Evolutionary conservation across 2,888 invertebrate genomes (phyloP).

Genomic region (Isoperla grammatica): DNA sequence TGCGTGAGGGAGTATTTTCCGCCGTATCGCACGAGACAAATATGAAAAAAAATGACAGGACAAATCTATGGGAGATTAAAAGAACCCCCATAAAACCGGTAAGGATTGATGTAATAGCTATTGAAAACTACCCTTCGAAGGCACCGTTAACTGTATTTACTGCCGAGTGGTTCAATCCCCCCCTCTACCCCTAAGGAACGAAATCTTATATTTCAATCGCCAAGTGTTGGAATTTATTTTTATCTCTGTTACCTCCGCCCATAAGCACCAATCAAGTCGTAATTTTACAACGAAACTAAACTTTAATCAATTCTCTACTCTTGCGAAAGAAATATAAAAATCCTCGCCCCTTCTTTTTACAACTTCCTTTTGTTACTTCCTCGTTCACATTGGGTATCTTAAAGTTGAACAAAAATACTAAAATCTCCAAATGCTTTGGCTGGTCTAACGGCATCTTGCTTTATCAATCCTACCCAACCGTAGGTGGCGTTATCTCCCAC

Average conservation of each 20-base stretch:
- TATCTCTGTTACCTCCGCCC: conserved; percentile 30
- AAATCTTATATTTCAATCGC: conserved; percentile 16
- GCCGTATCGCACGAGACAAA: too few relatives aligned
- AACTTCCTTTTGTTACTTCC: conserved; percentile 20
- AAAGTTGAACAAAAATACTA: too few relatives aligned
- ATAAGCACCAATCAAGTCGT: conserved; percentile 30
- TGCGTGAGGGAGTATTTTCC: too few relatives aligned
- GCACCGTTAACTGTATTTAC: conserved; percentile 13
- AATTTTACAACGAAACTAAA: conserved; percentile 23
- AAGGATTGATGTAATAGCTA: conserved; percentile 9
- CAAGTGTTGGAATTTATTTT: conserved; percentile 28
- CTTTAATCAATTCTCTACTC: conserved; percentile 27
- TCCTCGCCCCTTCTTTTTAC: conserved; percentile 20
- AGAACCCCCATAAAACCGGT: conserved; percentile 5
- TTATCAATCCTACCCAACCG: not conserved
- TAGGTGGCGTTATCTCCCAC: not conserved
- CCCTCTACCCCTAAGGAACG: conserved; percentile 3
- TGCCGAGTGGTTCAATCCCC: conserved; percentile 3
- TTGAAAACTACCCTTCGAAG: conserved; percentile 8
- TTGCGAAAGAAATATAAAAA: conserved; percentile 10
- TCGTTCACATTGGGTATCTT: too few relatives aligned
- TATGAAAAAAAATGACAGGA: too few relatives aligned
- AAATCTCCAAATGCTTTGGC: too few relatives aligned
- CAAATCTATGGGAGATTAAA: conserved; percentile 5
- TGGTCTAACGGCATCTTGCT: too few relatives aligned